Percentiles rank a stretch among this genome's conserved stretches.
Conservation (phyloP, 2,113 vertebrate genomes). For the Tyrannus savana region DNA sequence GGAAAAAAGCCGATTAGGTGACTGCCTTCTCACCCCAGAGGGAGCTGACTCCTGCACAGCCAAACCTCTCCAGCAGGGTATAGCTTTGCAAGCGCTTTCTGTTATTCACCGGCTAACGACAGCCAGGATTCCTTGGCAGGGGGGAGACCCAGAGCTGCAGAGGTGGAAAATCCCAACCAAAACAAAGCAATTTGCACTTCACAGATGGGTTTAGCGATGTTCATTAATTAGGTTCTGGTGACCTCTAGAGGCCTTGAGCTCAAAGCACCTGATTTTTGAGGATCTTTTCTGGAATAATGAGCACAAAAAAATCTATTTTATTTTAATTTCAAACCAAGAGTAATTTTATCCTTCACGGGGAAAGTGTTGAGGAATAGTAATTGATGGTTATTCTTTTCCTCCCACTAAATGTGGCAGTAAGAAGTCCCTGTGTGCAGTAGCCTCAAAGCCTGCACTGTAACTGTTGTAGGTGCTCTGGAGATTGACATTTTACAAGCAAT, state of each 20-base stretch:
- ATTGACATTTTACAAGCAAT: not conserved
- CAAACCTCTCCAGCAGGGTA: not conserved
- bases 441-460: not conserved
- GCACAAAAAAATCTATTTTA: not conserved
- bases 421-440: not conserved
- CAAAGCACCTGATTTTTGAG: not conserved
- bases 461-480: not conserved
- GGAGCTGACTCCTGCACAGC: not conserved
- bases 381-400: not conserved
- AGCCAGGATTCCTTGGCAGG: not conserved
- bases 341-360: not conserved
- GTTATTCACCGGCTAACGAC: not conserved
- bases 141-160: not conserved
- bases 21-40: not conserved
- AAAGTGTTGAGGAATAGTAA: not conserved
- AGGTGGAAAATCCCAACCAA: not conserved
- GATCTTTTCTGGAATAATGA: not conserved
- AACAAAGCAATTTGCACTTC: not conserved
- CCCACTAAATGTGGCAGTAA: not conserved
- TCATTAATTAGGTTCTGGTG: conserved; percentile 36
- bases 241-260: conserved; percentile 64
- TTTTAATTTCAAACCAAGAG: not conserved
- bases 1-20: not conserved
- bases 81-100: not conserved
- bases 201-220: not conserved